Percentiles rank a stretch among this genome's conserved stretches.
Conservation (phyloP, 2,888 invertebrate genomes). For the Scaptomyza polygonia region DNA sequence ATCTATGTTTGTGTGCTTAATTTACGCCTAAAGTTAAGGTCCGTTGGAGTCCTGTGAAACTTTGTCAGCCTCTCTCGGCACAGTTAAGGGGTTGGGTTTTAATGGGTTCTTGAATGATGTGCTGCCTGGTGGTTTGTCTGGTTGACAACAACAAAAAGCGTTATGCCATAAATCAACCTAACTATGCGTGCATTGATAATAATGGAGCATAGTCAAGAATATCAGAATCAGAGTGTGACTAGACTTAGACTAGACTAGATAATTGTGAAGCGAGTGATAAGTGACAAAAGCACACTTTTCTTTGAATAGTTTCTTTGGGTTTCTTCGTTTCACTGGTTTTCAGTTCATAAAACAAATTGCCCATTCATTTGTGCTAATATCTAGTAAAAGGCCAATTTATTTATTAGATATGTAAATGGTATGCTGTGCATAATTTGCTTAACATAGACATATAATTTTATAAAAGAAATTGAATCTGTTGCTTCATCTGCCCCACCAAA, state of each 20-base stretch:
- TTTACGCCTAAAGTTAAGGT: slow-evolving; percentile 21
- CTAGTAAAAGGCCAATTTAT: too few species aligned
- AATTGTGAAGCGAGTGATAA: neutral
- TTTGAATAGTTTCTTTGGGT: too few species aligned
- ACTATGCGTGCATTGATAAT: neutral
- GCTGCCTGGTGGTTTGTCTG: neutral
- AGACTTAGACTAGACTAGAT: neutral
- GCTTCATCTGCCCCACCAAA: neutral
- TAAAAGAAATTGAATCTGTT: neutral
- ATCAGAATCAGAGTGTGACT: neutral
- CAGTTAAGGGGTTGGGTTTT: neutral
- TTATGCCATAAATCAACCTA: slow-evolving; percentile 30
- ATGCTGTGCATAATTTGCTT: neutral
- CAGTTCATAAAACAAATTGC: too few species aligned
- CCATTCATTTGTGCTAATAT: too few species aligned
- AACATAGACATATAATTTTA: too few species aligned
- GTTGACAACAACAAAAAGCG: slow-evolving; percentile 22
- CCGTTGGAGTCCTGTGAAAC: neutral
- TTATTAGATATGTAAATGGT: too few species aligned
- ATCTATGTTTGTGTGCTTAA: slow-evolving; percentile 5
- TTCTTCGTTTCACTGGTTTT: too few species aligned
- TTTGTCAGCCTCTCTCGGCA: slow-evolving; percentile 1
- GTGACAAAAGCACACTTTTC: too few species aligned
- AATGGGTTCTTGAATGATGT: too few species aligned
- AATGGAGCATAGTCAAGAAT: neutral